Percentiles rank a stretch among this genome's conserved stretches.
Conservation (phyloP, 2,888 invertebrate genomes). For the Glaucopsyche alexis region DNA sequence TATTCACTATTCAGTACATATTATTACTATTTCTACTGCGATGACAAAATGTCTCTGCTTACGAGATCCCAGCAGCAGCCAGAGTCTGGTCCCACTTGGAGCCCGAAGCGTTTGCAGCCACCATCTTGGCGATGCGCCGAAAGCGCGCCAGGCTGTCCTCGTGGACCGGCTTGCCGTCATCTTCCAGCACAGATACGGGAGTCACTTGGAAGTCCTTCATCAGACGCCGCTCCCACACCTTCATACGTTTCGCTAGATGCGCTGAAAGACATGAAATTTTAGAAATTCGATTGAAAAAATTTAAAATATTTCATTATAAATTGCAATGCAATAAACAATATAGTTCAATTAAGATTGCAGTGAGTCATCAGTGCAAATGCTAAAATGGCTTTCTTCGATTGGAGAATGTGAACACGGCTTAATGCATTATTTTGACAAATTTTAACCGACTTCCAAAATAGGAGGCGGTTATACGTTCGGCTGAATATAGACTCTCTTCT, state of each 20-base stretch:
- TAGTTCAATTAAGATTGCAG: too few species aligned
- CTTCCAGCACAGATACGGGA: conserved; percentile 83
- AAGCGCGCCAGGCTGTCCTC: conserved; percentile 84
- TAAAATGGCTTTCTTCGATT: too few species aligned
- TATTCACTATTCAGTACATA: too few species aligned
- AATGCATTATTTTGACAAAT: too few species aligned
- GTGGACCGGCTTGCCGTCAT: conserved; percentile 65
- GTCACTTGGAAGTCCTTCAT: conserved; percentile 94
- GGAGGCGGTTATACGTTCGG: too few species aligned
- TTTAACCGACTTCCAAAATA: too few species aligned
- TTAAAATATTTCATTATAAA: too few species aligned
- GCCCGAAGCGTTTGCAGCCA: conserved; percentile 84
- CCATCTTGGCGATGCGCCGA: conserved; percentile 86
- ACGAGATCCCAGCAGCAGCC: conserved; percentile 79
- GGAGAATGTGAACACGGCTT: too few species aligned
- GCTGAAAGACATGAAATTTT: conserved; percentile 61
- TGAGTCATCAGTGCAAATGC: too few species aligned
- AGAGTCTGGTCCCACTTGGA: conserved; percentile 88
- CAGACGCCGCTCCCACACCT: conserved; percentile 91
- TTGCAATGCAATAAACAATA: too few species aligned
- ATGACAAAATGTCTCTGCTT: conserved; percentile 46
- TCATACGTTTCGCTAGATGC: conserved; percentile 87
- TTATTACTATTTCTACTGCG: too few species aligned
- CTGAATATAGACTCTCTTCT: too few species aligned
- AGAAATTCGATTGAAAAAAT: not conserved